Evolutionary conservation across 2,797 vertebrate genomes (phyloP), one percentile per base, ranked within the genome.

Genomic region (Sebastes steindachneri): DNA sequence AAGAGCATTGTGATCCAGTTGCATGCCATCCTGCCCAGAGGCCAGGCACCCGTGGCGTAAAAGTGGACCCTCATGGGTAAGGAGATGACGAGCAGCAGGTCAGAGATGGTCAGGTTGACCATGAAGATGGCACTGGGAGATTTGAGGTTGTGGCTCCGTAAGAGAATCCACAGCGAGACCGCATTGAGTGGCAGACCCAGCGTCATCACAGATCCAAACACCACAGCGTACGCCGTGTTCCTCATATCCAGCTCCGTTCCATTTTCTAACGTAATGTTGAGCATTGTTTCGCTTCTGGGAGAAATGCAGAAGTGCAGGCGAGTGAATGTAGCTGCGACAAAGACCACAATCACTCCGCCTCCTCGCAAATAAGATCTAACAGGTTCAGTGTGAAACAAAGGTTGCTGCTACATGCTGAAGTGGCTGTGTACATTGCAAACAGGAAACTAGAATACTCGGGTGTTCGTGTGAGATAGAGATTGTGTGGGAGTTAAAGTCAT

Each of bases 41-140:
- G 45, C 93, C 93, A 94, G 2, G 0, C 15, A 1, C 71, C 73
- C 0, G 83, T 87, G 29, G 90, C 80, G 2, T 89, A 90, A 71
- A 89, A 93, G 84, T 91, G 89, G 72, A 95, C 79, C 69, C 88
- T 92, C 89, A 79, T 10, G 4, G 91, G 85, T 64, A 93, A 12
- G 7, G 91, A 77, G 25, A 87, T 26, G 65, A 81, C 54, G 7
- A 94, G 88, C 64, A 93, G 70, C 53, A 92, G 68, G 84, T 93
- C 90, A 1, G 91, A 90, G 9, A 82, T 6, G 0, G 82, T 86
- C 64, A 92, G 80, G 83, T 93, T 92, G 68, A 90, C 62, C 89
- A 93, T 92, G 73, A 87, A 86, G 68, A 93, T 25, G 0, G 33
- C 48, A 9, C 31, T 83, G 9, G 90, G n/a, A 4, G 86, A 89